Evolutionary conservation across 2,113 vertebrate species (phyloP).

Genomic region (Montifringilla adamsi): DNA sequence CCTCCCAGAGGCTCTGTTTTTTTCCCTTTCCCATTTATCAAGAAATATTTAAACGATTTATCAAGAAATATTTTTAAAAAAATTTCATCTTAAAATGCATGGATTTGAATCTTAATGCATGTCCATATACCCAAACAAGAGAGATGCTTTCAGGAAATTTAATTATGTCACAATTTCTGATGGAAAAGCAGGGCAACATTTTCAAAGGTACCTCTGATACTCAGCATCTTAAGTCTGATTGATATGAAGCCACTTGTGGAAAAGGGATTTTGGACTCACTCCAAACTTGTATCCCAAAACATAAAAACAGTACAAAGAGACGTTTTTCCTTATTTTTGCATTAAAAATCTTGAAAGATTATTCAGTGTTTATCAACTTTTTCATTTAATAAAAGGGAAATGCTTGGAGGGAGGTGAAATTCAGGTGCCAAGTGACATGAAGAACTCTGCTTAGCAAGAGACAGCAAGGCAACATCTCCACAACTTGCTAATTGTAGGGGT

Average conservation of each 20-base stretch:
- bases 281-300: not conserved
- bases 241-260: not conserved
- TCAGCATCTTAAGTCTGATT: not conserved
- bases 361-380: not conserved
- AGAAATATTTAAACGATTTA: not conserved
- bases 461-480: not conserved
- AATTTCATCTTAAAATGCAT: not conserved
- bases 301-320: not conserved
- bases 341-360: not conserved
- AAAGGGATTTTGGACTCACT: not conserved
- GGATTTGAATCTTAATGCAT: not conserved
- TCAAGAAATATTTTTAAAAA: not conserved
- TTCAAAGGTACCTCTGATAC: not conserved
- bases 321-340: not conserved
- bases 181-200: not conserved
- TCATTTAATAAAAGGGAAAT: not conserved
- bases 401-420: not conserved
- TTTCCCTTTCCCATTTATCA: not conserved
- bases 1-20: not conserved
- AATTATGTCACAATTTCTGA: not conserved
- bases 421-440: not conserved
- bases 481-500: not conserved
- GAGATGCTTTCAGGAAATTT: not conserved
- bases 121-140: not conserved
- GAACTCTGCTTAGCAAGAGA: not conserved